Evolutionary conservation across 30 jellyfish, hydroid and myxozoan genomes (phyloP), one percentile per base, ranked within the genome.

Genomic region (Pelagia noctiluca): DNA sequence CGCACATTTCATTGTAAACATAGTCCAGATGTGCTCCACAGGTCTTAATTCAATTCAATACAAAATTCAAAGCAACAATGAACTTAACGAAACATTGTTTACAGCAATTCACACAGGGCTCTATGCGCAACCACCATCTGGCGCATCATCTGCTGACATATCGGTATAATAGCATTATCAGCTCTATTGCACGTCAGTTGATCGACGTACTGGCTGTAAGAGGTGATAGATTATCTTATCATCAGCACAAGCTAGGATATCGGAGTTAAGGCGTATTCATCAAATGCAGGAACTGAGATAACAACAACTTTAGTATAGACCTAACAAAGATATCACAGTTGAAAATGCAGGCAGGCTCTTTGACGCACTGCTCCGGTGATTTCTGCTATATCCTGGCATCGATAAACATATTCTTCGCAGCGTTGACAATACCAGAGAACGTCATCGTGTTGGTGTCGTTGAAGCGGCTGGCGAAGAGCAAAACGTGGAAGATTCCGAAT

Each of bases 351-450:
- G 92, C 92, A 8, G 92, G 92, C 10, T 38, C 82, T 30, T 52
- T 82, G 42, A 82, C 92, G 10, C 92, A 50, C 57, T 82, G 92
- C 63, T 46, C 79, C 23, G 92, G 92, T n/a, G 37, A 54, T 1
- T 50, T 82, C 64, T 82, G 92, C 78, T 82, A 82, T 30, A 86
- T 13, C 21, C 86, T 82, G 24, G 92, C 92, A 2, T 69, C 62
- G 30, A 61, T 70, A 23, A 82, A 82, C 73, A 35, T 82, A 32
- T 29, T 82, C 28, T 82, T 82, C 37, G 92, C 86, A 4, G 92
- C 86, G 33, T 30, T 82, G 32, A 82, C 92, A 5, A 82, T 82
- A 25, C 92, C 92, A 50, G 92, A 82, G 53, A 82, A 82, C 47
- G 64, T 57, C 72, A 30, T 54, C 0, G 92, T 82, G 3, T 65